Conservation (phyloP, 2,797 vertebrate species). For the Enteromius afrohamiltoni region DNA sequence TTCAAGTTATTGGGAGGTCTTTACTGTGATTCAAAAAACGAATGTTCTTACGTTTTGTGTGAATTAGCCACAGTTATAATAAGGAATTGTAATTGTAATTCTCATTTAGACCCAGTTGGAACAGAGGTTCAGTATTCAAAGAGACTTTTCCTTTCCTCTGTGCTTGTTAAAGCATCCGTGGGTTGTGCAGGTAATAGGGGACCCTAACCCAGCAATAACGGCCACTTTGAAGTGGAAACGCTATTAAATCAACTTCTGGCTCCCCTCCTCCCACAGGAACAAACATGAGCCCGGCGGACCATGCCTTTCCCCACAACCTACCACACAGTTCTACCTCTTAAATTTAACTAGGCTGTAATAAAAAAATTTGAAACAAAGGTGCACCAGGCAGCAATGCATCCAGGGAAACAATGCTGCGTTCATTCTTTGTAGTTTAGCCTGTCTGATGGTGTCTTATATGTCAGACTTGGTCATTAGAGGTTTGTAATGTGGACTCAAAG, state of each 20-base stretch:
- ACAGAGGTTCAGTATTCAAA: constrained; percentile 40
- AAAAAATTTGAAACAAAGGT: constrained; percentile 37
- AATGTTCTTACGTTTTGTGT: background rate
- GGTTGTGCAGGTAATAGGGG: constrained; percentile 49
- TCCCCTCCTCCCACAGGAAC: constrained; percentile 50
- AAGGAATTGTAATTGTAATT: constrained; percentile 24
- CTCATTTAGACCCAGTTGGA: constrained; percentile 13
- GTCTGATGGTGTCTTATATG: background rate
- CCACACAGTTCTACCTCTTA: constrained; percentile 35
- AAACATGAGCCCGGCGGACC: constrained; percentile 27
- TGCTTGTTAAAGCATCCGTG: constrained; percentile 49
- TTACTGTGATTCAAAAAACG: constrained; percentile 11
- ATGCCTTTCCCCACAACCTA: constrained; percentile 30
- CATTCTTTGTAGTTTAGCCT: constrained; percentile 18
- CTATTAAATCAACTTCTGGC: constrained; percentile 52
- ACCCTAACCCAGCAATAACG: constrained; percentile 45
- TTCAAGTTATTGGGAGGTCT: constrained; percentile 1
- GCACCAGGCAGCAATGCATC: background rate
- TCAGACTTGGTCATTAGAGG: background rate
- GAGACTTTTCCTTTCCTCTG: constrained; percentile 31
- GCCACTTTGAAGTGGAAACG: constrained; percentile 54
- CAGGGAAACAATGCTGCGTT: constrained; percentile 12
- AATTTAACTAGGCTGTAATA: constrained; percentile 45
- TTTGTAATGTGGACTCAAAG: background rate
- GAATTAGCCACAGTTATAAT: constrained; percentile 14